phyloP scores from a whole-genome alignment of 1,140 invertebrate genomes.

The Saccostrea echinata region DNA sequence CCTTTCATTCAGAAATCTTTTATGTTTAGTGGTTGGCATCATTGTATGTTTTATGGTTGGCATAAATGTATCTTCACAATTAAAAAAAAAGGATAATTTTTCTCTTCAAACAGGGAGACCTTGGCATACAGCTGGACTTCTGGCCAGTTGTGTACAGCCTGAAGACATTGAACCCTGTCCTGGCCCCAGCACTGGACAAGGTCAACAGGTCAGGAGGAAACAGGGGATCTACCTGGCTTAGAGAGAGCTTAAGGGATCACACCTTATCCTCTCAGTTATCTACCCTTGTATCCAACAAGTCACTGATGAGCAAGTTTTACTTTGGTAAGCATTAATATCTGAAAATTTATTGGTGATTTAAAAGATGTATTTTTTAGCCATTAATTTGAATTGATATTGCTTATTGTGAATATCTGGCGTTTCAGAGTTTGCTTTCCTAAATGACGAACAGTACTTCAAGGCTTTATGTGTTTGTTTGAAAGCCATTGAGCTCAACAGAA shows the following conservation, averaged over 20 bases:
- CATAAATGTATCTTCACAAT: background rate
- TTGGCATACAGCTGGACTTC: slow-evolving; percentile 79
- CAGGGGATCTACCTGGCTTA: slow-evolving; percentile 84
- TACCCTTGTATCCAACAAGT: slow-evolving; percentile 84
- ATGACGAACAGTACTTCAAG: slow-evolving; percentile 84
- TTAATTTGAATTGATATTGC: background rate
- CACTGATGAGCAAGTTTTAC: slow-evolving; percentile 82
- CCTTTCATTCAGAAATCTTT: no score
- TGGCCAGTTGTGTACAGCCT: slow-evolving; percentile 85
- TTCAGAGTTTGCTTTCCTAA: slow-evolving; percentile 84
- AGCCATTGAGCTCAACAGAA: slow-evolving; percentile 86
- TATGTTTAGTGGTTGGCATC: no score
- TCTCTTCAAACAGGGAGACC: slow-evolving; percentile 63
- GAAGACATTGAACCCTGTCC: slow-evolving; percentile 84
- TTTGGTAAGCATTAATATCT: slow-evolving; percentile 60
- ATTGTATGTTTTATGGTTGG: background rate
- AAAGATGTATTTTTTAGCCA: no score
- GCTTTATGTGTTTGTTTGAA: slow-evolving; percentile 86
- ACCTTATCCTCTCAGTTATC: slow-evolving; percentile 83
- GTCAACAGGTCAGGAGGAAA: slow-evolving; percentile 67
- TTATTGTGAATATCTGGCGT: slow-evolving; percentile 39
- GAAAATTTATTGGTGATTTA: background rate
- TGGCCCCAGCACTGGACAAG: slow-evolving; percentile 79
- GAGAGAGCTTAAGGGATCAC: slow-evolving; percentile 84
- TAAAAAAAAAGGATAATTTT: background rate